These are phyloP conservation scores for Taenaris catops DNA, from an alignment of 2,888 invertebrate species.

Conservation along the genomic window DNA sequence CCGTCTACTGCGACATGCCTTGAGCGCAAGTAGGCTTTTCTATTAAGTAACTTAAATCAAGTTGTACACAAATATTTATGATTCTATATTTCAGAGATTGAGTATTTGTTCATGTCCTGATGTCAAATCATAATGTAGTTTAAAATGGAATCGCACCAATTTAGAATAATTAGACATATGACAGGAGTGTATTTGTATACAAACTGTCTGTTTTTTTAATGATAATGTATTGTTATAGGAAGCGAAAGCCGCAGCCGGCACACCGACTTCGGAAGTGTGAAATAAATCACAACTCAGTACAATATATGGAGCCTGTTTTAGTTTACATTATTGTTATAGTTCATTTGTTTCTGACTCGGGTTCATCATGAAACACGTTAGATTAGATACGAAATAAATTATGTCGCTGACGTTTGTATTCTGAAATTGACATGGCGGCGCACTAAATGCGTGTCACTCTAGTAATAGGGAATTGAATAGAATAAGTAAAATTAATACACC, in stretches of 20 bases:
- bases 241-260: constrained; percentile 6
- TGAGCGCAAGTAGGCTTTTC: too few relatives aligned
- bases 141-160: too few relatives aligned
- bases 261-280: constrained; percentile 16
- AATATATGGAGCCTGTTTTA: constrained; percentile 3
- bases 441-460: constrained; percentile 47
- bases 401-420: constrained; percentile 4
- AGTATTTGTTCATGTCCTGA: too few relatives aligned
- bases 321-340: constrained; percentile 10
- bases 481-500: constrained; percentile 68
- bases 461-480: constrained; percentile 76
- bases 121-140: too few relatives aligned
- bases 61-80: too few relatives aligned
- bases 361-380: constrained; percentile 19
- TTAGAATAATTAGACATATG: too few relatives aligned
- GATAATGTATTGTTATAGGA: constrained; percentile 18
- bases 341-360: constrained; percentile 15
- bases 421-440: constrained; percentile 14
- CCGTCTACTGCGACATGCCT: too few relatives aligned
- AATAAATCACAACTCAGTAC: constrained; percentile 1
- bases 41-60: too few relatives aligned
- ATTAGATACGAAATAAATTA: constrained; percentile 5
- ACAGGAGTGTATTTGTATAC: too few relatives aligned
- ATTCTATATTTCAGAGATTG: too few relatives aligned
- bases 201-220: too few relatives aligned